Evolutionary conservation across 23 tunicate genomes (phyloP).

Genomic region (Trididemnum clinides): DNA sequence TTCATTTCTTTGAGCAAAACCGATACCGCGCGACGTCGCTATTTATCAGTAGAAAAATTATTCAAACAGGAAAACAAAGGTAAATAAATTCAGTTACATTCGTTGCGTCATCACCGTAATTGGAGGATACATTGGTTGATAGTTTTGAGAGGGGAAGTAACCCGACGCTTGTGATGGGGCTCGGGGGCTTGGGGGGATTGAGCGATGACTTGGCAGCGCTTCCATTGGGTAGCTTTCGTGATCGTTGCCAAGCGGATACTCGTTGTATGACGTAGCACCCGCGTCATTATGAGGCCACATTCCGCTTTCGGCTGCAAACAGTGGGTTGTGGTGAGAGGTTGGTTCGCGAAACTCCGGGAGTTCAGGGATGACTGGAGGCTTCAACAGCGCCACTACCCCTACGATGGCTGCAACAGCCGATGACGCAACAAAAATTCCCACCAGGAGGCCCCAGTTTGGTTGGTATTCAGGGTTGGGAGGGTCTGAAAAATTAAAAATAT

Average conservation of each 20-base stretch:
- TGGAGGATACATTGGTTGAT: conserved; percentile 2
- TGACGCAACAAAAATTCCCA: conserved; percentile 57
- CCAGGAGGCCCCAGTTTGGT: conserved; percentile 75
- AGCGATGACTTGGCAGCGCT: not conserved
- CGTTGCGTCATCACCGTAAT: conserved; percentile 59
- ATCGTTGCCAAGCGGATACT: conserved; percentile 65
- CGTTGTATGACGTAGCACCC: conserved; percentile 39
- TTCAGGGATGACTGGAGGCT: conserved; percentile 48
- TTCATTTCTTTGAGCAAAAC: too few species aligned
- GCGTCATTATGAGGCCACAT: conserved; percentile 6
- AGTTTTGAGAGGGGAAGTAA: not conserved
- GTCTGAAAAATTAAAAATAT: not conserved
- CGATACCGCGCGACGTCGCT: too few species aligned
- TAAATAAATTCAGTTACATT: too few species aligned
- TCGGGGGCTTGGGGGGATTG: not conserved
- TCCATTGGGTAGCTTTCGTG: conserved; percentile 66
- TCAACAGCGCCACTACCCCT: conserved; percentile 55
- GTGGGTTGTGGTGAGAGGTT: not conserved
- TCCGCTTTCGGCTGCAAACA: not conserved
- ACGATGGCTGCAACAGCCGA: conserved; percentile 64
- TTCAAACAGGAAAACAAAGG: too few species aligned
- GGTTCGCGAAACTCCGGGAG: conserved; percentile 71
- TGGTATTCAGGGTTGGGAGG: not conserved
- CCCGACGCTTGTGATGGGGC: not conserved
- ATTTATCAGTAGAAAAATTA: too few species aligned